Base-by-base conservation (phyloP, 2,113 vertebrate species). In the Pao palembangensis region DNA sequence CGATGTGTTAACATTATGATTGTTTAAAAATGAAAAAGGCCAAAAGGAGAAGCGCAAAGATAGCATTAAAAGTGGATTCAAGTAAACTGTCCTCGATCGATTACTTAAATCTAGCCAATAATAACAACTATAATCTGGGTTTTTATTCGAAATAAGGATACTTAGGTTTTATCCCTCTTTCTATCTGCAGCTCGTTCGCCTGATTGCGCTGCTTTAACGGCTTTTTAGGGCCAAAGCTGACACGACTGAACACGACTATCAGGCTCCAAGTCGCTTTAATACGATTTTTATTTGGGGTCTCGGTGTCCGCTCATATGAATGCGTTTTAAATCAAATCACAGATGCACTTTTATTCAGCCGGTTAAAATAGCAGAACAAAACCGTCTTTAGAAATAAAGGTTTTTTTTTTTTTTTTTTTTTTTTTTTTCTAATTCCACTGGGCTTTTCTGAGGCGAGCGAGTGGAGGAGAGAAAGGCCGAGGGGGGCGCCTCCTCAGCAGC, bases 251-350 rank as follows among this genome's bases (percentile, higher is more conserved):
- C 87, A 84, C 73, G 84, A 79, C 84, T 19, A 83, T 78, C 80
- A 78, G 79, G 67, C 81, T 79, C 72, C 78, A 69, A 74, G 78
- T 76, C 46, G 67, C 81, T 75, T 74, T 89, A 89, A 87, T 88
- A 62, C n/a, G 80, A 88, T 80, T 84, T 90, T 83, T 73, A 87
- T 88, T 63, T 64, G 87, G 75, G 71, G 25, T 77, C 82, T 79
- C 78, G 67, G 77, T 75, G 84, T 85, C 71, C 80, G 67, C 73
- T 86, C 84, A 83, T 87, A 88, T 88, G 83, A 86, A 86, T 86
- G 94, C 93, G 92, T 92, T 94, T 94, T 93, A 95, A 95, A 95
- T 96, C 93, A 95, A 94, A 95, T 96, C 88, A 85, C 92, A 93
- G 93, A 94, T 93, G 94, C 93, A 92, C 91, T 94, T 93, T 93